Evolutionary conservation across 2,113 vertebrate species (phyloP).

Genomic region (Tor tambroides): DNA sequence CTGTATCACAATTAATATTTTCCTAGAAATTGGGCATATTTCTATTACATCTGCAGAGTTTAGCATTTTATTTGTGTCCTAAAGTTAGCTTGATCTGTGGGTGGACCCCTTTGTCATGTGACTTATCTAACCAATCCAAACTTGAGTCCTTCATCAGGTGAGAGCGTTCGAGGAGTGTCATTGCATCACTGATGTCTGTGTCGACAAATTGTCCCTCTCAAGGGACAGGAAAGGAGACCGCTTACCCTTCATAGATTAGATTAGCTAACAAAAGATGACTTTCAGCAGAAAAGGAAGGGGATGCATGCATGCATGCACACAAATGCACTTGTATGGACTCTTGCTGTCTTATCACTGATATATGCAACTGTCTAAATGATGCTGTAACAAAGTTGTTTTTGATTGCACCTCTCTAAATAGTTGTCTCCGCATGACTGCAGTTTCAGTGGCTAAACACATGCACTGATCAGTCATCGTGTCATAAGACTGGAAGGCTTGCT

Average conservation of each 20-base stretch:
- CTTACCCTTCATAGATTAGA: conserved; percentile 43
- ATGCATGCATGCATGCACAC: background rate
- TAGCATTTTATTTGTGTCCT: conserved; percentile 38
- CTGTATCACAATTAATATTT: no score
- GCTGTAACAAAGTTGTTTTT: background rate
- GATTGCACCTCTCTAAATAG: background rate
- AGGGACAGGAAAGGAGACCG: conserved; percentile 40
- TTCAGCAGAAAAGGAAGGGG: conserved; percentile 2
- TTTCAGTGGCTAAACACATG: background rate
- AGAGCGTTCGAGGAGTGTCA: conserved; percentile 24
- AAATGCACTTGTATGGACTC: no score
- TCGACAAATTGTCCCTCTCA: conserved; percentile 41
- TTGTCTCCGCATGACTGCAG: background rate
- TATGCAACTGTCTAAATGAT: no score
- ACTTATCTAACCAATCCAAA: conserved; percentile 40
- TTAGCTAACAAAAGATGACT: conserved; percentile 42
- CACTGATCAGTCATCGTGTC: background rate
- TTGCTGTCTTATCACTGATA: no score
- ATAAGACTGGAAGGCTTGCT: background rate
- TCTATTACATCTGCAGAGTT: background rate
- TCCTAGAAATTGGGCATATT: conserved; percentile 35
- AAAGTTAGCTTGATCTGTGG: conserved; percentile 15
- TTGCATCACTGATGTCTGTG: conserved; percentile 40
- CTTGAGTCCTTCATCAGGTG: conserved; percentile 50
- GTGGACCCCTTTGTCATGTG: conserved; percentile 44